Base-by-base conservation (phyloP, 2,797 vertebrate species). In the Peromyscus melanophrys region DNA sequence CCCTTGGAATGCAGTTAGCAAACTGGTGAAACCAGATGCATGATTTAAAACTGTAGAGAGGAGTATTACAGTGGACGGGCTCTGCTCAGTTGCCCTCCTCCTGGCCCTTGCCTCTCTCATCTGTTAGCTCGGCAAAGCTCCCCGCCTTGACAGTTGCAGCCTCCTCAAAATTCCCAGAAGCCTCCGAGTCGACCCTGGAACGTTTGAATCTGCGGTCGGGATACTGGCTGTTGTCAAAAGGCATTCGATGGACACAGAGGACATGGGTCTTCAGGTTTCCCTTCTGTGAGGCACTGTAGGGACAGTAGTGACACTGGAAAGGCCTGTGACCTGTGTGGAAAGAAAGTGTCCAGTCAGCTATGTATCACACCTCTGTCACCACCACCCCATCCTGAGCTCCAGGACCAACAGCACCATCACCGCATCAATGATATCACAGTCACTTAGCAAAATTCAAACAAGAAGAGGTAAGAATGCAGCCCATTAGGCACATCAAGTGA, bases 261-360 rank as follows among this genome's bases (percentile, higher is more conserved):
- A 99, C 99, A 0, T 99, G 99, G 90, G 99, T 99, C 99, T 99
- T 99, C 98, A 99, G 98, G 97, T 99, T 99, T 94, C 99, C 99
- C 98, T 99, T 99, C 99, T 99, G 99, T 83, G 99, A 99, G 98
- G 99, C 99, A 96, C 99, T 99, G 99, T 99, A 99, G 2, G 99
- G 99, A 96, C 99, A 99, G 98, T 99, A 99, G 95, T 99, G 99
- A 98, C 99, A 99, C 98, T 99, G 99, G 98, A 99, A 99, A 31
- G 99, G 99, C 98, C 98, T 99, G 97, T 99, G 99, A 98, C 99
- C 99, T 99, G 98, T 0, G 2, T 7, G 92, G 97, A 96, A 98
- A 97, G 98, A 0, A 14, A 96, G 94, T 86, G 71, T 4, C 46
- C 0, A 1, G 97, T 99, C 98, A 99, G 97, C 21, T 1, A 43